Evolutionary conservation across 1,140 invertebrate species (phyloP).

Genomic region (Myzus persicae): DNA sequence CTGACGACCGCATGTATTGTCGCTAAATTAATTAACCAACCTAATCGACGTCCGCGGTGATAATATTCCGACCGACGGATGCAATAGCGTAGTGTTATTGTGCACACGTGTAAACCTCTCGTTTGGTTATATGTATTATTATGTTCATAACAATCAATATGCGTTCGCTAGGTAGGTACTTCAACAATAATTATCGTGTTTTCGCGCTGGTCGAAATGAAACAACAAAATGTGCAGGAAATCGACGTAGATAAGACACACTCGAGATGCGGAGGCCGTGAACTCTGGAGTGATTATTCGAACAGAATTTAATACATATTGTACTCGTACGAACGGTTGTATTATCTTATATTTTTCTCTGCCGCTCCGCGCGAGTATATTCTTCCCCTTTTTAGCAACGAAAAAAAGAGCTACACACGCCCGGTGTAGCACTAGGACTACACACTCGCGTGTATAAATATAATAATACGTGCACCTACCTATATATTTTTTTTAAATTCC

Average conservation of each 20-base stretch:
- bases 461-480: neutral
- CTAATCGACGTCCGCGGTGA: neutral
- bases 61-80: neutral
- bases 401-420: neutral
- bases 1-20: neutral
- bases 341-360: neutral
- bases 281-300: slow-evolving; percentile 21
- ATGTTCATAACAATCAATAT: neutral
- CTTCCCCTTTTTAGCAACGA: neutral
- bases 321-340: neutral
- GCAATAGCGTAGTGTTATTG: neutral
- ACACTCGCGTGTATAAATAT: neutral
- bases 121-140: neutral
- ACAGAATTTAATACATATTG: neutral
- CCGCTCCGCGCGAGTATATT: neutral
- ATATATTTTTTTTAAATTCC: neutral
- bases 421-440: neutral
- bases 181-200: neutral
- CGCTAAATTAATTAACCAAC: neutral
- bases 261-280: neutral
- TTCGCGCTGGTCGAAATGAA: neutral
- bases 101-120: neutral
- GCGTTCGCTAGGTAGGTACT: neutral
- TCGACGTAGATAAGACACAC: neutral
- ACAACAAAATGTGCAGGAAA: slow-evolving; percentile 31